Conservation (phyloP, 2,113 vertebrate genomes). For the Corythaixoides concolor region DNA sequence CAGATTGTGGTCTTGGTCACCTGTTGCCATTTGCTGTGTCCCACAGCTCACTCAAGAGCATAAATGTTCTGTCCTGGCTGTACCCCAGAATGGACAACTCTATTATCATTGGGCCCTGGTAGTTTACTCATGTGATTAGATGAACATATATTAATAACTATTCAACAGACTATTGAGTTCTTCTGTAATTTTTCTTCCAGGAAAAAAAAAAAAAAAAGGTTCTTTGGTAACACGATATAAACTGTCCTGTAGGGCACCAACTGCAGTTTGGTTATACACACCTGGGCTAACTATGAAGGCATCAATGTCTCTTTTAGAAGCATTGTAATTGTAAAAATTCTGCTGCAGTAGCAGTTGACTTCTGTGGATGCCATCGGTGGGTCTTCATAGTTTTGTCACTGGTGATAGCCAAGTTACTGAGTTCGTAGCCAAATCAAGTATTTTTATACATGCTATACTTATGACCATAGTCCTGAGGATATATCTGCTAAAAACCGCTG, state of each 20-base stretch:
- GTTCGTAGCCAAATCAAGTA: background rate
- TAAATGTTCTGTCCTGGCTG: background rate
- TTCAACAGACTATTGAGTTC: background rate
- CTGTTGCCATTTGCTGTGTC: background rate
- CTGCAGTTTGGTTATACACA: background rate
- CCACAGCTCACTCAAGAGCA: background rate
- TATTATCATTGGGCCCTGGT: background rate
- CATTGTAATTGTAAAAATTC: background rate
- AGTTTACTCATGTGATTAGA: background rate
- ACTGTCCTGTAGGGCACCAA: background rate
- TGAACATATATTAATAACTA: background rate
- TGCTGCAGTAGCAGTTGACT: background rate
- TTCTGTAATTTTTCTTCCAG: background rate
- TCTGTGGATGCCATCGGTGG: background rate
- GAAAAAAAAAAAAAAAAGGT: background rate
- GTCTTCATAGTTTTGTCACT: background rate
- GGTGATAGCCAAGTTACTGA: background rate
- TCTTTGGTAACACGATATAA: background rate
- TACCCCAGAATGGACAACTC: background rate
- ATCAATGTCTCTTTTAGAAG: background rate
- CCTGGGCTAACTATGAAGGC: background rate
- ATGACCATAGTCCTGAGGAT: background rate
- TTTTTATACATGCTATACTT: background rate
- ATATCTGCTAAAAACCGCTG: background rate
- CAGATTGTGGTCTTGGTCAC: background rate